These are phyloP conservation scores for Tympanuchus pallidicinctus DNA, from an alignment of 2,113 vertebrate genomes.

Conservation along the genomic window DNA sequence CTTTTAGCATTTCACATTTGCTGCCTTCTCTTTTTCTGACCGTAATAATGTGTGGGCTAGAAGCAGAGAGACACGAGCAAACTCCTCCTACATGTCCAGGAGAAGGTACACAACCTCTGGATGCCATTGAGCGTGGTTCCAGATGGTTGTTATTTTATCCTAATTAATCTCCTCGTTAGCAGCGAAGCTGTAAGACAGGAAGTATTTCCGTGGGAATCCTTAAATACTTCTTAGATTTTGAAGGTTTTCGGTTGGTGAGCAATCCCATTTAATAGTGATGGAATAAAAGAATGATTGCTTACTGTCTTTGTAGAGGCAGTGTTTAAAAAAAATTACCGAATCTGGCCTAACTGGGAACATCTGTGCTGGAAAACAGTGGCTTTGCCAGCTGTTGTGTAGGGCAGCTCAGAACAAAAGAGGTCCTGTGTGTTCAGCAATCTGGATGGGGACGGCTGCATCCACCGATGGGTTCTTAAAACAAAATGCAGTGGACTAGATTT, in stretches of 20 bases:
- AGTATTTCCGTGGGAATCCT: background rate
- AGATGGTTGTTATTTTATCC: background rate
- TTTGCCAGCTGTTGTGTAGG: constrained; percentile 22
- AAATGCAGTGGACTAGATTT: background rate
- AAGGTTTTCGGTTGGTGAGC: background rate
- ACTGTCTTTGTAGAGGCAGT: background rate
- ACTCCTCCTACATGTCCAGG: background rate
- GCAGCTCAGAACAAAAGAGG: constrained; percentile 12
- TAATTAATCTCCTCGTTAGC: background rate
- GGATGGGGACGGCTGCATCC: background rate
- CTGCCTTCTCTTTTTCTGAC: background rate
- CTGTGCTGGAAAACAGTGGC: background rate
- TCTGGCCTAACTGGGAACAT: constrained; percentile 50
- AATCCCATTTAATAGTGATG: fast-evolving
- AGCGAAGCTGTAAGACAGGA: background rate
- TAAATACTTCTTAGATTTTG: background rate
- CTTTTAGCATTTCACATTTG: background rate
- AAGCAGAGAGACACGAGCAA: fast-evolving
- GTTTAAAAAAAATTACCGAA: background rate
- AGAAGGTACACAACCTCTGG: background rate
- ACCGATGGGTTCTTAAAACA: background rate
- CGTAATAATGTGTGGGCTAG: fast-evolving
- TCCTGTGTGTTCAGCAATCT: constrained; percentile 32
- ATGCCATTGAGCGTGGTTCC: background rate
- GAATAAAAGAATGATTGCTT: constrained; percentile 1